Evolutionary conservation across 2,113 vertebrate species (phyloP), one percentile per base, ranked within the genome.

Genomic region (Coryphaenoides rupestris): DNA sequence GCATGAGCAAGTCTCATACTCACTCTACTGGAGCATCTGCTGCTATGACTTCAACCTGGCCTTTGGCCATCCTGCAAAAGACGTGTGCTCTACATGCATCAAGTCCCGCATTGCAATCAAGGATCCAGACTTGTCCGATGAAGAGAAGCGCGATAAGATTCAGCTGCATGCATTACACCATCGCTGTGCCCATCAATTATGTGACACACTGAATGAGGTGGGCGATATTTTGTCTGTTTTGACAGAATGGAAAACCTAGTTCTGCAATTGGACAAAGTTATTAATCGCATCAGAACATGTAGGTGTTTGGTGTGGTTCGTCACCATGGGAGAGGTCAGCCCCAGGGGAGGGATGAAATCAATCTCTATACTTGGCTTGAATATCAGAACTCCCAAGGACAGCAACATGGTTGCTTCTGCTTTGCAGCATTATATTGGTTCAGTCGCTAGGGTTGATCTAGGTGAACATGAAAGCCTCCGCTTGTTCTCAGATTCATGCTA

Each of bases 401-500:
- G 50, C 47, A 62, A 53, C 22, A 62, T 52, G 46, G 21, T 53
- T 6, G 21, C 60, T 2, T 62, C 47, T 52, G 60, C 47, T 19
- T 53, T 53, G 50, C 60, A 62, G 46, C 22, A 62, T 62, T 62
- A 50, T 52, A 17, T 62, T 0, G 16, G 16, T n/a, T 52, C 3
- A 24, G 47, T 52, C 24, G 47, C n/a, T n/a, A n/a, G n/a, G n/a
- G n/a, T n/a, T 62, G 47, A 62, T 26, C 60, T 62, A 1, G 1
- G 50, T 1, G 16, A 53, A 17, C 7, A 19, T 19, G 7, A 62
- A 23, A 49, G 24, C 22, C 21, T 52, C 16, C 17, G 46, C 6
- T 21, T 52, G 23, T 62, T 62, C 47, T 53, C 60, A n/a, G 47
- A 62, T 52, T 52, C 47, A 10, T 62, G 60, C 22, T 62, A 62